Percentiles rank a stretch among this genome's conserved stretches.
Evolutionary conservation across 2,888 invertebrate species (phyloP).

Genomic region (Fabriciana adippe): DNA sequence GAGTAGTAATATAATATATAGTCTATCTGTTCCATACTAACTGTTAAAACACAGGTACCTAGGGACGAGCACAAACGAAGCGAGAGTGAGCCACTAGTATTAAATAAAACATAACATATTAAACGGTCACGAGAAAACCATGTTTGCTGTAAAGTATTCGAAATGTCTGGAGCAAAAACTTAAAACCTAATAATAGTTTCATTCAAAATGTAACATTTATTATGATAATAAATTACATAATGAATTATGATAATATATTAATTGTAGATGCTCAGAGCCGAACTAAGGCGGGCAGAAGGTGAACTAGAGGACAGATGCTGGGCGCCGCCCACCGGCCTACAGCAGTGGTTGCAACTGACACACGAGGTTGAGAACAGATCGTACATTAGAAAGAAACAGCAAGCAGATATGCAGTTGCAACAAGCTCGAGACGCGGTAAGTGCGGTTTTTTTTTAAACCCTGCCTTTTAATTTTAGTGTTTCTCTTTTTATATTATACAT

Average conservation of each 20-base stretch:
- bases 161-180: background rate
- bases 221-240: no score
- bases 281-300: slow-evolving; percentile 93
- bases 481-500: background rate
- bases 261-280: slow-evolving; percentile 87
- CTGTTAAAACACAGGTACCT: no score
- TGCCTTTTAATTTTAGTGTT: background rate
- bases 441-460: no score
- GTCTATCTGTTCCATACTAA: no score
- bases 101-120: no score
- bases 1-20: no score
- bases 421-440: slow-evolving; percentile 94
- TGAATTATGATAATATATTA: slow-evolving; percentile 11
- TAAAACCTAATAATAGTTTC: background rate
- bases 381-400: slow-evolving; percentile 91
- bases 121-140: no score
- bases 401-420: slow-evolving; percentile 91
- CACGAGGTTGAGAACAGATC: slow-evolving; percentile 96
- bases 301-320: slow-evolving; percentile 95
- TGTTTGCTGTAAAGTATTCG: background rate
- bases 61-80: no score
- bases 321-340: slow-evolving; percentile 93
- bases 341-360: slow-evolving; percentile 97
- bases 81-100: no score
- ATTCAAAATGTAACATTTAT: no score